Conservation (phyloP, 2,113 vertebrate genomes). For the Cochlearius cochlearius region DNA sequence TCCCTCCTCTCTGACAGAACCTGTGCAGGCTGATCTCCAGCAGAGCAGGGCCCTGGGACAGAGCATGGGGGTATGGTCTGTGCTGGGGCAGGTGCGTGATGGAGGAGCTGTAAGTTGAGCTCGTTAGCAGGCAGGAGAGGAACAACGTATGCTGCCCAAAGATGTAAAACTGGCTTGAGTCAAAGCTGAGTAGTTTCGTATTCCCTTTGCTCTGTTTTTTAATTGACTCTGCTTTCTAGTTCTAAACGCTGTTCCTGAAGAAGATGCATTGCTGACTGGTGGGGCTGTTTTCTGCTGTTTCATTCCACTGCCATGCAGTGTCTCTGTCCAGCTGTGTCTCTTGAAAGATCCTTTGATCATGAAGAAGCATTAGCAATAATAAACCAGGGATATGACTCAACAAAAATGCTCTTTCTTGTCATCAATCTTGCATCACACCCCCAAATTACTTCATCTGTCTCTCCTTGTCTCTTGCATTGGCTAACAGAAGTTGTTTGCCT, state of each 20-base stretch:
- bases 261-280: neutral
- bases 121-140: neutral
- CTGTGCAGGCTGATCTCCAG: neutral
- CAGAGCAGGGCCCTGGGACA: neutral
- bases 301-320: neutral
- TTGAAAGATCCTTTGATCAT: neutral
- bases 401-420: neutral
- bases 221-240: neutral
- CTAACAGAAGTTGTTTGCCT: conserved; percentile 37
- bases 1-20: neutral
- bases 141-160: neutral
- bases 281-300: neutral
- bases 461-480: neutral
- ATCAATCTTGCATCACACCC: neutral
- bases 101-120: neutral
- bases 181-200: neutral
- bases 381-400: neutral
- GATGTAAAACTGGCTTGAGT: neutral
- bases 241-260: neutral
- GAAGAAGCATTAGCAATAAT: neutral
- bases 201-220: neutral
- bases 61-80: neutral
- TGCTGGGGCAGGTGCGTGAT: neutral
- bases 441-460: conserved; percentile 13
- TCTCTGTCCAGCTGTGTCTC: neutral